Conservation (phyloP, 2,113 vertebrate species). For the rabbit (Oryctolagus cuniculus) region DNA sequence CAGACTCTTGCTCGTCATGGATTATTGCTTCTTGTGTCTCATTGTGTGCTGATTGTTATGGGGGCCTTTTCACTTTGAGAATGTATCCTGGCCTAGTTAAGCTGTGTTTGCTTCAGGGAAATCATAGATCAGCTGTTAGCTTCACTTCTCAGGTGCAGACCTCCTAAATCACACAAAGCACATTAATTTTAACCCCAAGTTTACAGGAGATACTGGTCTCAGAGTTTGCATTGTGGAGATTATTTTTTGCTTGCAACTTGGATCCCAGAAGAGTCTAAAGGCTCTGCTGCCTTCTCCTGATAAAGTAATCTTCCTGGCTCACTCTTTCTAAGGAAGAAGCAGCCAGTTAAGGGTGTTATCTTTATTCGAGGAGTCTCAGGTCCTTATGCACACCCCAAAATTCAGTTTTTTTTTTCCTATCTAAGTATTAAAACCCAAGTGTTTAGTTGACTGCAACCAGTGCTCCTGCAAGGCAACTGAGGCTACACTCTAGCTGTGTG, state of each 20-base stretch:
- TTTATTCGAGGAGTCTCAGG: background rate
- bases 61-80: background rate
- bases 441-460: background rate
- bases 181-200: too few species aligned
- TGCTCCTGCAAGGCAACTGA: background rate
- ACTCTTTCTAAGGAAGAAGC: background rate
- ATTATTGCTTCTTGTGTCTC: slow-evolving; percentile 2
- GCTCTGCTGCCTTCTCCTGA: background rate
- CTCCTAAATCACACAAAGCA: too few species aligned
- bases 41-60: background rate
- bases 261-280: background rate
- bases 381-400: background rate
- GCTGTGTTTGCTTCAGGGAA: too few species aligned
- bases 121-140: too few species aligned
- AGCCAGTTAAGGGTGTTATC: background rate
- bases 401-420: background rate
- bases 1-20: background rate
- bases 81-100: background rate
- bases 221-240: too few species aligned
- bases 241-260: background rate
- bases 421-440: background rate
- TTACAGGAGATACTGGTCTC: too few species aligned
- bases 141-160: too few species aligned
- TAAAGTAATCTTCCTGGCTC: background rate
- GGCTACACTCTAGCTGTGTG: background rate